Conservation (phyloP, 2,797 vertebrate genomes). For the Fringilla coelebs region DNA sequence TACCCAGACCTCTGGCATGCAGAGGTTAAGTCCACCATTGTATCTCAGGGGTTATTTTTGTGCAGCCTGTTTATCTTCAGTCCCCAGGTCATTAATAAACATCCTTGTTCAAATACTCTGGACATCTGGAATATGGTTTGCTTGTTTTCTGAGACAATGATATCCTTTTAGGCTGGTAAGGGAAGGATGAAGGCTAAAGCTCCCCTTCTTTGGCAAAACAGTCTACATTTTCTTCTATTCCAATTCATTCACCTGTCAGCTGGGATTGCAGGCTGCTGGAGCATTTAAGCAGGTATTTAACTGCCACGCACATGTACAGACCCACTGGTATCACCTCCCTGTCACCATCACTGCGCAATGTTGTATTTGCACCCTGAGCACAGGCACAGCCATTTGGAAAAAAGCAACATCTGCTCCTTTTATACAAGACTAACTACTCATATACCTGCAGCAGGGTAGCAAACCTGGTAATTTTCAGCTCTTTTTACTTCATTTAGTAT, state of each 20-base stretch:
- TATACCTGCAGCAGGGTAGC: background rate
- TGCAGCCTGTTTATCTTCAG: slow-evolving; percentile 53
- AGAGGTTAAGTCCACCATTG: slow-evolving; percentile 25
- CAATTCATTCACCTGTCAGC: background rate
- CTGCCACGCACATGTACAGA: background rate
- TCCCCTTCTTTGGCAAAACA: background rate
- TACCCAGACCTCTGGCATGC: background rate
- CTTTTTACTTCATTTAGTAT: background rate
- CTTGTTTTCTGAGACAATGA: slow-evolving; percentile 14
- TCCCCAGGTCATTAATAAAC: slow-evolving; percentile 53
- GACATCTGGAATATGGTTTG: slow-evolving; percentile 60
- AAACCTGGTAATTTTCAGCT: background rate
- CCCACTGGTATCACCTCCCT: background rate
- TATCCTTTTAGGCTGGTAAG: slow-evolving; percentile 17
- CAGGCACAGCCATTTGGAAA: background rate
- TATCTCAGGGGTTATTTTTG: background rate
- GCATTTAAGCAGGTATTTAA: background rate
- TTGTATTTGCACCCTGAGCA: background rate
- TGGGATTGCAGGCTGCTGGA: background rate
- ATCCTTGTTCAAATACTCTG: slow-evolving; percentile 44
- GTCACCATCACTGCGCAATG: background rate
- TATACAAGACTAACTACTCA: background rate
- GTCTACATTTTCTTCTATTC: background rate
- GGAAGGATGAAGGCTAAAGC: background rate
- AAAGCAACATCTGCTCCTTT: background rate